These are phyloP conservation scores for Cuniculus paca DNA, from an alignment of 2,797 vertebrate species.

Conservation along the genomic window DNA sequence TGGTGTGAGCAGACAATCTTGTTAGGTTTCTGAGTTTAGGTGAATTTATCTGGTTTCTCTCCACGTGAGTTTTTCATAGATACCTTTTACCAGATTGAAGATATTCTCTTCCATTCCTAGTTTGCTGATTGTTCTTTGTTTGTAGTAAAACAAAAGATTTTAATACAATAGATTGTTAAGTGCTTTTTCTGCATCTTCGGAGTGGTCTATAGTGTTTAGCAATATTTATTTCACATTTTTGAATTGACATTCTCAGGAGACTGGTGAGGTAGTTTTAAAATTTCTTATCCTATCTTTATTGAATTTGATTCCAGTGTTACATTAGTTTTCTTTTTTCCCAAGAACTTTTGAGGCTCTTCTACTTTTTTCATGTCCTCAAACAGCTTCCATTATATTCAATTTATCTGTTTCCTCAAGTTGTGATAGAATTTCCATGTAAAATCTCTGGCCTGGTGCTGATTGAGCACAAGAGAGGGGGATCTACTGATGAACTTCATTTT, in stretches of 20 bases:
- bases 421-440: not conserved
- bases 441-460: not conserved
- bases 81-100: too few species aligned
- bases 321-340: not conserved
- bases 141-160: not conserved
- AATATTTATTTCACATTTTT: not conserved
- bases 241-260: not conserved
- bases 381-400: not conserved
- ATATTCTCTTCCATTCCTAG: not conserved
- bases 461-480: rapidly evolving
- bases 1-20: rapidly evolving
- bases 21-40: too few species aligned
- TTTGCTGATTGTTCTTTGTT: not conserved
- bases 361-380: not conserved
- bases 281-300: not conserved
- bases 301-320: not conserved
- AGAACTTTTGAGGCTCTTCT: not conserved
- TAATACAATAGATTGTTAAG: not conserved
- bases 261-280: not conserved
- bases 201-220: not conserved
- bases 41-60: not conserved
- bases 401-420: not conserved
- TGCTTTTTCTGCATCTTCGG: not conserved
- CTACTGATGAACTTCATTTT: not conserved
- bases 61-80: not conserved